Percentiles rank a stretch among this genome's conserved stretches.
phyloP scores from a whole-genome alignment of 2,888 invertebrate genomes.

The Watsonalla binaria region DNA sequence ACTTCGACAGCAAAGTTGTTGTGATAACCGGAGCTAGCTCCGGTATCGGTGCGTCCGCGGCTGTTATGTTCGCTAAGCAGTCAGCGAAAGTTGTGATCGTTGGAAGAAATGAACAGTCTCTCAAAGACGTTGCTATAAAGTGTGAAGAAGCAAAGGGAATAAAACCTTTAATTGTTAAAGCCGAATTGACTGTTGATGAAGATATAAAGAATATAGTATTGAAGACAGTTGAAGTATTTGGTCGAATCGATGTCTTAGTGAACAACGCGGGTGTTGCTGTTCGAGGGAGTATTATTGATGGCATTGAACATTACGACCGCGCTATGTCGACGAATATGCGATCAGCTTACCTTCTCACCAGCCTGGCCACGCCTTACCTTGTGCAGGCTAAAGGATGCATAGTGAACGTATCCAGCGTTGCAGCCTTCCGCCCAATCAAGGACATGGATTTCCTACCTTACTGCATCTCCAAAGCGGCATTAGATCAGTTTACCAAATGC shows the following conservation, averaged over 20 bases:
- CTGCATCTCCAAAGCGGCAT: slow-evolving; percentile 93
- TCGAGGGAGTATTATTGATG: slow-evolving; percentile 86
- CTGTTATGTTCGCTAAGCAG: slow-evolving; percentile 81
- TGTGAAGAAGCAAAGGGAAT: slow-evolving; percentile 65
- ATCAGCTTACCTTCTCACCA: slow-evolving; percentile 86
- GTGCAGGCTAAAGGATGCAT: slow-evolving; percentile 88
- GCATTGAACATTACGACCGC: slow-evolving; percentile 89
- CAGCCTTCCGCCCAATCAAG: slow-evolving; percentile 81
- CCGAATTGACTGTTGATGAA: slow-evolving; percentile 82
- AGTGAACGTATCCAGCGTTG: slow-evolving; percentile 96
- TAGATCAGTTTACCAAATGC: slow-evolving; percentile 96
- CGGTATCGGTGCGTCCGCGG: slow-evolving; percentile 85
- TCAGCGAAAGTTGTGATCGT: slow-evolving; percentile 82
- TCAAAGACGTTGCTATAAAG: slow-evolving; percentile 80
- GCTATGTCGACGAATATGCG: slow-evolving; percentile 92
- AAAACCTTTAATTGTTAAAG: slow-evolving; percentile 79
- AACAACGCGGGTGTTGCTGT: slow-evolving; percentile 92
- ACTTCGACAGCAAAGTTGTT: slow-evolving; percentile 79
- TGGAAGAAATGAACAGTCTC: slow-evolving; percentile 83
- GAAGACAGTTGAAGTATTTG: slow-evolving; percentile 82
- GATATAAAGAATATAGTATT: slow-evolving; percentile 82
- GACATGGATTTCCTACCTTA: slow-evolving; percentile 89
- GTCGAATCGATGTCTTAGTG: slow-evolving; percentile 85
- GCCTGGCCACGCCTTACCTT: slow-evolving; percentile 89
- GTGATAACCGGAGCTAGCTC: slow-evolving; percentile 84